Evolutionary conservation across 1,140 invertebrate species (phyloP).

Genomic region (Monomorium pharaonis): DNA sequence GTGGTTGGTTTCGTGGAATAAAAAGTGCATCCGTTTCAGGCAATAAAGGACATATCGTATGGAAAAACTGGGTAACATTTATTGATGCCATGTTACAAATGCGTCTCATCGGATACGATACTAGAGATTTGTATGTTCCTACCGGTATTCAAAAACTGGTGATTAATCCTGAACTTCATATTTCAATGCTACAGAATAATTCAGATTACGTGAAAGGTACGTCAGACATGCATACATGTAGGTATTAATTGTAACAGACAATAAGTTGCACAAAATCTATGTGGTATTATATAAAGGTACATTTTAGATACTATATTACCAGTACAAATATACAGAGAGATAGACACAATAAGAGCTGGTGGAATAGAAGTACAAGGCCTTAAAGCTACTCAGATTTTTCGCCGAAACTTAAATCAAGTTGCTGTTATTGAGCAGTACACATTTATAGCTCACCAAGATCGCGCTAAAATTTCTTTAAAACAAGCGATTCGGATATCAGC

Average conservation of each 20-base stretch:
- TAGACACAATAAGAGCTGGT: conserved; percentile 86
- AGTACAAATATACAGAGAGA: conserved; percentile 84
- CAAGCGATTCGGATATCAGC: conserved; percentile 86
- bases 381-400: conserved; percentile 91
- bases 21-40: conserved; percentile 85
- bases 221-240: conserved; percentile 77
- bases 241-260: not conserved
- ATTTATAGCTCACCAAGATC: conserved; percentile 87
- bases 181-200: conserved; percentile 79
- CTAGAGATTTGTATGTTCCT: conserved; percentile 91
- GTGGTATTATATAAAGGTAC: too few relatives aligned
- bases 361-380: conserved; percentile 94
- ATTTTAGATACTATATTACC: conserved; percentile 31
- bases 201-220: conserved; percentile 64
- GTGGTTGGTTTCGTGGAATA: conserved; percentile 90
- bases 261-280: too few relatives aligned
- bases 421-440: conserved; percentile 90
- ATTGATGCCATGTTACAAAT: conserved; percentile 98
- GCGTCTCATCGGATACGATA: conserved; percentile 90
- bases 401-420: conserved; percentile 87
- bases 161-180: conserved; percentile 91
- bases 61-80: conserved; percentile 95
- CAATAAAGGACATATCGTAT: conserved; percentile 85
- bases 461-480: conserved; percentile 70
- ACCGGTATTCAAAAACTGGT: conserved; percentile 92